Evolutionary conservation across 2,888 invertebrate genomes (phyloP), one percentile per base, ranked within the genome.

Genomic region (Conops quadrifasciatus): DNA sequence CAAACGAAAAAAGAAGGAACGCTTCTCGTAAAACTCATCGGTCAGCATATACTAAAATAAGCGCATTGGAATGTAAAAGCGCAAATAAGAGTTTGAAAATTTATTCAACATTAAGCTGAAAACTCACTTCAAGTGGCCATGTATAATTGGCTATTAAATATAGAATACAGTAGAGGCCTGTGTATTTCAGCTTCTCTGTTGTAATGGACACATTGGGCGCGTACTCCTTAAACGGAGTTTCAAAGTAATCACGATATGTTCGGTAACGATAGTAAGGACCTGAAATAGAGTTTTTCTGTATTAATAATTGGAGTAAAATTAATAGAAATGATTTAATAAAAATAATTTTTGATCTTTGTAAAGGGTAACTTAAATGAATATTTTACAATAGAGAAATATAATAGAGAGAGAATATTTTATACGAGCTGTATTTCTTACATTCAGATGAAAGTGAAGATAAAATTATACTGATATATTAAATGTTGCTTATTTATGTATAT

Each of bases 181-280:
- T 89, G 79, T 87, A 89, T 78, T 89, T 90, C 3, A 95, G 81
- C 81, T 93, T 92, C 67, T 90, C 87, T 2, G 90, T 81, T 0
- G 94, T 91, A 45, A 89, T 88, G 21, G 87, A 86, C 77, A 88
- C 86, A 78, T 90, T 90, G 73, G 91, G 88, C 1, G 89, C 91
- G 84, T 90, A 87, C 78, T 90, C 87, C 73, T 89, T 87, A 79
- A 90, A 93, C 3, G 92, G 91, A 73, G 90, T 86, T 60, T 89
- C 84, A 77, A 93, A 89, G 84, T 92, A 94, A 82, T 96, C 96
- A 81, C 90, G 88, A 82, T 92, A 96, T 11, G 95, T 95, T 79
- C 94, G 89, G 83, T 95, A 98, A 65, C 94, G 92, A 85, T 93
- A 97, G 84, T 96, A 98, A 0, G 98, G 98, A 71, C 98, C 97